Conservation (phyloP, 2,113 vertebrate species). For the zebrafish (Danio rerio) region GRCz12tu NC_133181.1:62105001-62105500, state of each 20-base stretch:
- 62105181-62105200: neutral
- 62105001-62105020: no score
- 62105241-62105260: neutral
- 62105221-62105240: neutral
- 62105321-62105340: neutral
- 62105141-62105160: no score
- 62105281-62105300: slow-evolving; percentile 2
- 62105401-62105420: neutral
- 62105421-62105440: no score
- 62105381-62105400: neutral
- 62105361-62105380: neutral
- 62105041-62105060: no score
- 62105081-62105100: no score
- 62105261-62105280: neutral
- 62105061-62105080: no score
- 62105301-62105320: neutral
- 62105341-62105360: neutral
- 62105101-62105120: neutral
- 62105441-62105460: no score
- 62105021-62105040: no score
- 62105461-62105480: no score
- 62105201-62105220: neutral
- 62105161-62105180: neutral
- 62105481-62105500: no score
- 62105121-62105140: no score